Evolutionary conservation across 2,797 vertebrate species (phyloP).

Genomic region (Peromyscus melanophrys): DNA sequence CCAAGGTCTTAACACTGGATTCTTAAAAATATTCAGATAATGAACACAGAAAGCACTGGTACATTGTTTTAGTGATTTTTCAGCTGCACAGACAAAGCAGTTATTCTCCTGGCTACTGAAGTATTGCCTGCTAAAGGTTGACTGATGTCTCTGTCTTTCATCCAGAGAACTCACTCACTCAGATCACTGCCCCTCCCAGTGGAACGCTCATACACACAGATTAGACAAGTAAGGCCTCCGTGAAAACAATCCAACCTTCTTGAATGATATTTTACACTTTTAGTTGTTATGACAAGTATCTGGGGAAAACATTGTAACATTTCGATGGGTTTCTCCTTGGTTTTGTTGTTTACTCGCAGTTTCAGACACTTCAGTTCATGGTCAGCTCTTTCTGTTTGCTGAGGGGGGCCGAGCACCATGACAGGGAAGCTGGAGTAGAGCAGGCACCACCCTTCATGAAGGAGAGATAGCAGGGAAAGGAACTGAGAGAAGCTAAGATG

Average conservation of each 20-base stretch:
- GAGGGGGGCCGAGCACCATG: background rate
- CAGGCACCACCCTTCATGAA: background rate
- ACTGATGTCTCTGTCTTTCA: background rate
- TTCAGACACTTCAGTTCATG: no score
- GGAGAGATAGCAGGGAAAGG: background rate
- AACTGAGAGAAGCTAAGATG: background rate
- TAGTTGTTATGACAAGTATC: background rate
- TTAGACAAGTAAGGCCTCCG: fast-evolving
- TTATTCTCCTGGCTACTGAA: background rate
- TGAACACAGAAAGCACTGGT: background rate
- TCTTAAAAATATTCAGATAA: background rate
- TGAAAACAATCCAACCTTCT: background rate
- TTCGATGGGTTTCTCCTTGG: background rate
- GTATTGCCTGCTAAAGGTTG: background rate
- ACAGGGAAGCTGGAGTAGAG: background rate
- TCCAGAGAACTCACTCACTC: background rate
- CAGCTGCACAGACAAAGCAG: background rate
- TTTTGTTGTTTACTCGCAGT: background rate
- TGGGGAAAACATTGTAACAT: background rate
- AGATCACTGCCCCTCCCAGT: fast-evolving
- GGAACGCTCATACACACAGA: background rate
- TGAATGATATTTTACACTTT: background rate
- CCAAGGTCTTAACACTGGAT: background rate
- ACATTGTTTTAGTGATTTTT: background rate
- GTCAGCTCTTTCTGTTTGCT: no score